Conservation (phyloP, 2,888 invertebrate genomes). For the Ditula angustiorana region DNA sequence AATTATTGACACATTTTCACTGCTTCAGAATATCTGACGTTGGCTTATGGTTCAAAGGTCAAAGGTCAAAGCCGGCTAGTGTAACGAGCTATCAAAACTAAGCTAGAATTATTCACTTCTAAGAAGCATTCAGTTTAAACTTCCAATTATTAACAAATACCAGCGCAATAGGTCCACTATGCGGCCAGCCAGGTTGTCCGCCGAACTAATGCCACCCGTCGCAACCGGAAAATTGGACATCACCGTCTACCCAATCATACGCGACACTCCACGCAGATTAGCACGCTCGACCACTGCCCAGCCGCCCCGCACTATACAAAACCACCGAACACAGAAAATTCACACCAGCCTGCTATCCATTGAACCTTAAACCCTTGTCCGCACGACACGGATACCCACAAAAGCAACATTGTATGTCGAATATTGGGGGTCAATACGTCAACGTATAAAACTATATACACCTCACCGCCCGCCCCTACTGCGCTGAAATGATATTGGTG, state of each 20-base stretch:
- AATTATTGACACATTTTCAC: neutral
- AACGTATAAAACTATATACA: constrained; percentile 66
- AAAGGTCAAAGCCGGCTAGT: too few species aligned
- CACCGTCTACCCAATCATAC: constrained; percentile 81
- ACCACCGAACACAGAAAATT: constrained; percentile 63
- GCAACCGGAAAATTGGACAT: constrained; percentile 83
- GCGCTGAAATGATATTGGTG: constrained; percentile 68
- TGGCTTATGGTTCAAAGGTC: neutral
- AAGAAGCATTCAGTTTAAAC: neutral
- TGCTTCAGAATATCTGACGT: neutral
- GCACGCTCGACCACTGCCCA: constrained; percentile 74
- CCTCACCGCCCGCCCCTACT: constrained; percentile 71
- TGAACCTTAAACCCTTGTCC: constrained; percentile 61
- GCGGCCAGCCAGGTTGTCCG: constrained; percentile 72
- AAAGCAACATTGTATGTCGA: constrained; percentile 66
- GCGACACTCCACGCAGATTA: constrained; percentile 84
- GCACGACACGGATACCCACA: constrained; percentile 52
- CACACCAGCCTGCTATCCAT: constrained; percentile 69
- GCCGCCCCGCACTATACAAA: constrained; percentile 59
- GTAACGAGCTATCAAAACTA: neutral
- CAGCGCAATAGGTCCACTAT: constrained; percentile 65
- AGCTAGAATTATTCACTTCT: neutral
- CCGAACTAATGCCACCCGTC: constrained; percentile 71
- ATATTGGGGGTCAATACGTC: constrained; percentile 54
- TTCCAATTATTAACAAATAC: constrained; percentile 35